Evolutionary conservation across 2,888 invertebrate species (phyloP).

Genomic region (Nemapogon koenigi): DNA sequence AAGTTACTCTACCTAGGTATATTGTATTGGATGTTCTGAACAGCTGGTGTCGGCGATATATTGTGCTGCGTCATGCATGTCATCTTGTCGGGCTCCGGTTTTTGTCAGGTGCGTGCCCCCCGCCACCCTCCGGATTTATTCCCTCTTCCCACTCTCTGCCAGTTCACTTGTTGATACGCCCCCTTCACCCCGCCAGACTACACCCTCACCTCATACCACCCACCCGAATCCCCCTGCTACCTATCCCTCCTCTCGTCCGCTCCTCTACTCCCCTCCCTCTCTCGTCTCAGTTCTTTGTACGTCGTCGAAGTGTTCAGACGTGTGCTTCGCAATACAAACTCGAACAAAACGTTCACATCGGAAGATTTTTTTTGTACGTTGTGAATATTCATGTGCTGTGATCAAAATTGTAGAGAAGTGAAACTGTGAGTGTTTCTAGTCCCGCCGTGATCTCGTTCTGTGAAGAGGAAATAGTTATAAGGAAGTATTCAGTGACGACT

Average conservation of each 20-base stretch:
- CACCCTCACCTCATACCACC: slow-evolving; percentile 24
- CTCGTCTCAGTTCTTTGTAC: slow-evolving; percentile 62
- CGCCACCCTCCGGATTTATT: background rate
- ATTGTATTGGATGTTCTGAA: too few relatives aligned
- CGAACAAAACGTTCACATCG: slow-evolving; percentile 27
- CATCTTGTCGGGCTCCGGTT: background rate
- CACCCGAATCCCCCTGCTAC: slow-evolving; percentile 31
- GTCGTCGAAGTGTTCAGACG: slow-evolving; percentile 47
- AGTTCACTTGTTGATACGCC: slow-evolving; percentile 63
- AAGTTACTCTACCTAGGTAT: too few relatives aligned
- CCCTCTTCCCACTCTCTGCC: slow-evolving; percentile 33
- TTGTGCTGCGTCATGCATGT: background rate
- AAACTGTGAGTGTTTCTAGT: too few relatives aligned
- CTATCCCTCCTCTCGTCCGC: slow-evolving; percentile 30
- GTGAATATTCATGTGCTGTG: slow-evolving; percentile 31
- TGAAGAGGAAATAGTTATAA: too few relatives aligned
- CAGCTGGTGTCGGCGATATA: too few relatives aligned
- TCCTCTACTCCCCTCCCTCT: slow-evolving; percentile 30
- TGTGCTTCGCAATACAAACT: too few relatives aligned
- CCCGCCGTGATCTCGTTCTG: too few relatives aligned
- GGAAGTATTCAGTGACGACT: too few relatives aligned
- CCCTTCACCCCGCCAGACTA: slow-evolving; percentile 39
- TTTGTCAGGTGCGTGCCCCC: slow-evolving; percentile 41
- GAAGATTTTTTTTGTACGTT: slow-evolving; percentile 33
- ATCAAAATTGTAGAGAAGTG: too few relatives aligned